Evolutionary conservation across 2,888 invertebrate species (phyloP).

Genomic region (Chymomyza caudatula): DNA sequence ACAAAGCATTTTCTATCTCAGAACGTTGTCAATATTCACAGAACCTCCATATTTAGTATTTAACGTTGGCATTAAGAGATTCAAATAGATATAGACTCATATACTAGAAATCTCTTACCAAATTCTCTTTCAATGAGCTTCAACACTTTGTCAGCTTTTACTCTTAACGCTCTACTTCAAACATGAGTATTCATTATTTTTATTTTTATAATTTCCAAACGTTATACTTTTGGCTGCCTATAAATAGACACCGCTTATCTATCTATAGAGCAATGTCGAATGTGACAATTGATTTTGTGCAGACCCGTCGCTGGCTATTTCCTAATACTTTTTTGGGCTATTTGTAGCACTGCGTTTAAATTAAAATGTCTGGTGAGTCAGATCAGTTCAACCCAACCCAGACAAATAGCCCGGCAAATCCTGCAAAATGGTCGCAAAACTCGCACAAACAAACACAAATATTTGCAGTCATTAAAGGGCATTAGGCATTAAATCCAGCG

Average conservation of each 20-base stretch:
- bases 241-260: constrained; percentile 46
- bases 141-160: not conserved
- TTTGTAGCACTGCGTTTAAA: constrained; percentile 45
- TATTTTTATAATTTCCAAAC: not conserved
- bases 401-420: constrained; percentile 29
- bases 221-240: constrained; percentile 15
- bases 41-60: no score
- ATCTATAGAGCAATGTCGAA: constrained; percentile 59
- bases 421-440: constrained; percentile 22
- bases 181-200: not conserved
- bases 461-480: constrained; percentile 62
- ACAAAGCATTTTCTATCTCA: no score
- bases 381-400: not conserved
- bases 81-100: not conserved
- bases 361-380: constrained; percentile 56
- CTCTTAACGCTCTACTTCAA: not conserved
- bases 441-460: constrained; percentile 43
- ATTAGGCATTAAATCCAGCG: constrained; percentile 47
- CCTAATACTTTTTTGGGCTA: constrained; percentile 22
- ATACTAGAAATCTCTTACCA: no score
- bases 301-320: constrained; percentile 33
- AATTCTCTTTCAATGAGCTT: not conserved
- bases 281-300: constrained; percentile 65
- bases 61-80: not conserved
- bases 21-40: no score